Evolutionary conservation across 2,888 invertebrate species (phyloP).

Genomic region (Drosophila rellima): DNA sequence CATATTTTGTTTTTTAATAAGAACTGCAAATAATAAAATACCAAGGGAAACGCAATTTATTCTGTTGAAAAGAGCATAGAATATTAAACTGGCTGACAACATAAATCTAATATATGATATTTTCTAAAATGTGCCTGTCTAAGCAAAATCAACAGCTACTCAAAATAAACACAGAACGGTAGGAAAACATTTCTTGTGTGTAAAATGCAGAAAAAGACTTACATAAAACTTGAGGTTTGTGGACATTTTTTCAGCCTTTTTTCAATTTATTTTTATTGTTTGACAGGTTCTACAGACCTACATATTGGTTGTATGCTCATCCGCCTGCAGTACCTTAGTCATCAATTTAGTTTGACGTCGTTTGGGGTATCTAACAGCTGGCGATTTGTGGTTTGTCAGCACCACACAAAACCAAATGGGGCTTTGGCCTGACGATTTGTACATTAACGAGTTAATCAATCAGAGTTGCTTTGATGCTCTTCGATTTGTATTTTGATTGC

Average conservation of each 20-base stretch:
- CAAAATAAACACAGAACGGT: neutral
- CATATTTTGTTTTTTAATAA: neutral
- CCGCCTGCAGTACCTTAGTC: constrained; percentile 11
- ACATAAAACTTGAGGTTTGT: neutral
- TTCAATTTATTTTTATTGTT: constrained; percentile 11
- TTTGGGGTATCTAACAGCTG: constrained; percentile 5
- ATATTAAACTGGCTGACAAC: constrained; percentile 23
- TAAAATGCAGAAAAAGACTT: neutral
- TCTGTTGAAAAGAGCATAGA: neutral
- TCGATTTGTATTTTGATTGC: constrained; percentile 17
- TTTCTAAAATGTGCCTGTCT: constrained; percentile 11
- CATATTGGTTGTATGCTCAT: constrained; percentile 6
- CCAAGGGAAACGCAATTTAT: neutral
- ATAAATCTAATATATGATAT: constrained; percentile 39
- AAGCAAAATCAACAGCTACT: constrained; percentile 14
- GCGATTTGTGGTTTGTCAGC: constrained; percentile 33
- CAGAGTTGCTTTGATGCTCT: constrained; percentile 24
- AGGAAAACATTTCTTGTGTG: constrained; percentile 8
- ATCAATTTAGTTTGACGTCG: constrained; percentile 41
- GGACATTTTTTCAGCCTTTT: neutral
- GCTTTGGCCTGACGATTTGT: constrained; percentile 18
- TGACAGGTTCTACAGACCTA: constrained; percentile 29
- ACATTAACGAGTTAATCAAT: constrained; percentile 36
- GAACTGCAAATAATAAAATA: neutral
- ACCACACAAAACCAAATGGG: constrained; percentile 27